Base-by-base conservation (phyloP, 2,888 invertebrate genomes). In the Tanypteryx hageni region DNA sequence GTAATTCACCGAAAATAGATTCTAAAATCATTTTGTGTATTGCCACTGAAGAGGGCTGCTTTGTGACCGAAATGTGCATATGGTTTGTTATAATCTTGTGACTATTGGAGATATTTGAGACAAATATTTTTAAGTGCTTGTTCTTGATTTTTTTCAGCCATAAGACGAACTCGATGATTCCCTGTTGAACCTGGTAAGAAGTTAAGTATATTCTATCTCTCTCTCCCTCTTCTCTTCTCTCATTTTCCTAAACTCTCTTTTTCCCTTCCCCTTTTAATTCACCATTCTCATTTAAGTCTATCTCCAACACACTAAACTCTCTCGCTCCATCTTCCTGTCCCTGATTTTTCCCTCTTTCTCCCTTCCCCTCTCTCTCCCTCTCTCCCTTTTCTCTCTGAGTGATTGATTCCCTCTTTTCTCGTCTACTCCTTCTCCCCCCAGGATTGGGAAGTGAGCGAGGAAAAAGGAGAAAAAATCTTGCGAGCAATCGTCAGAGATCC, bases 361-460 rank as follows among this genome's bases (percentile, higher is more conserved):
- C 56, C 61, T 31, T 10, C 16, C 61, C 14, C 61, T 44, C 64
- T 44, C 61, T 22, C 27, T 44, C 89, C 64, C 89, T 44, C 18
- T 31, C 3, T 57, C 27, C 83, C 18, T 57, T n/a, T 61, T 56
- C 85, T 9, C 58, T 11, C 56, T 18, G 64, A 89, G 89, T 89
- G 89, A 89, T 89, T 89, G 89, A 89, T 89, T 89, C 61, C 86
- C 61, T 59, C 86, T 31, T 31, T 86, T 61, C 56, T 83, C 83
- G 57, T 83, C n/a, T 11, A 18, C 83, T 83, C 18, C 56, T 57
- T 83, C n/a, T n/a, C n/a, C 57, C n/a, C 18, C 89, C 56, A 64
- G 44, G 44, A 44, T 44, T 44, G 61, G 13, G 14, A 16, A 61
- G 76, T 76, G 76, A 76, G 22, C 27, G 86, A 31, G 61, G 31